These are phyloP conservation scores for Fopius arisanus DNA, from an alignment of 1,140 invertebrate species.

Conservation along the genomic window DNA sequence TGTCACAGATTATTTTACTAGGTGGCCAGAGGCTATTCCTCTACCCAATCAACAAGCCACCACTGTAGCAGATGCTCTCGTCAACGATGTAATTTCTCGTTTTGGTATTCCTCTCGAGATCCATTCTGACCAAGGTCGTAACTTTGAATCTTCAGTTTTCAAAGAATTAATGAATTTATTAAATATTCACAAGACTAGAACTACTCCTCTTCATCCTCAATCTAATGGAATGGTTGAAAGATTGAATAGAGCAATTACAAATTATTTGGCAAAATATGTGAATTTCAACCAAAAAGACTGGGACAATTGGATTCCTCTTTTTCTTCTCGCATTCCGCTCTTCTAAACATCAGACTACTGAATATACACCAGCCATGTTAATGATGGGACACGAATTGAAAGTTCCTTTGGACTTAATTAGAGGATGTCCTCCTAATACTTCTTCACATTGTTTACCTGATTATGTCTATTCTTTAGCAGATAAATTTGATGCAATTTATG, in stretches of 20 bases:
- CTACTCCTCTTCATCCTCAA: constrained; percentile 53
- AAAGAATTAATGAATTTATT: constrained; percentile 37
- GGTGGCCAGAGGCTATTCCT: constrained; percentile 34
- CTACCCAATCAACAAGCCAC: constrained; percentile 29
- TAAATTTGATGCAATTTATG: background rate
- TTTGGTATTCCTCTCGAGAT: too few relatives aligned
- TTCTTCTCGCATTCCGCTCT: constrained; percentile 18
- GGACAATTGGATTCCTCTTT: constrained; percentile 23
- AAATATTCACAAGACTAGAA: constrained; percentile 42
- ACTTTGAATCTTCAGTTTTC: constrained; percentile 55
- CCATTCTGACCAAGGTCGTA: too few relatives aligned
- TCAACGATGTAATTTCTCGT: too few relatives aligned
- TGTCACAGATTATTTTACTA: constrained; percentile 28
- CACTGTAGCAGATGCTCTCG: too few relatives aligned
- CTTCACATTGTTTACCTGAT: background rate
- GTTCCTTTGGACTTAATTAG: background rate
- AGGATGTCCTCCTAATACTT: background rate
- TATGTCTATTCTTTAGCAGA: background rate
- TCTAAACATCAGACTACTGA: too few relatives aligned
- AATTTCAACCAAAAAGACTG: constrained; percentile 7
- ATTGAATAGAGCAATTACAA: constrained; percentile 47
- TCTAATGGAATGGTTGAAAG: constrained; percentile 55
- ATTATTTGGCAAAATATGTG: constrained; percentile 16
- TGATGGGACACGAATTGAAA: background rate
- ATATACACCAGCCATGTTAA: constrained; percentile 18